Evolutionary conservation across 1,140 invertebrate species (phyloP), one percentile per base, ranked within the genome.

Genomic region (Ganaspis sp.): DNA sequence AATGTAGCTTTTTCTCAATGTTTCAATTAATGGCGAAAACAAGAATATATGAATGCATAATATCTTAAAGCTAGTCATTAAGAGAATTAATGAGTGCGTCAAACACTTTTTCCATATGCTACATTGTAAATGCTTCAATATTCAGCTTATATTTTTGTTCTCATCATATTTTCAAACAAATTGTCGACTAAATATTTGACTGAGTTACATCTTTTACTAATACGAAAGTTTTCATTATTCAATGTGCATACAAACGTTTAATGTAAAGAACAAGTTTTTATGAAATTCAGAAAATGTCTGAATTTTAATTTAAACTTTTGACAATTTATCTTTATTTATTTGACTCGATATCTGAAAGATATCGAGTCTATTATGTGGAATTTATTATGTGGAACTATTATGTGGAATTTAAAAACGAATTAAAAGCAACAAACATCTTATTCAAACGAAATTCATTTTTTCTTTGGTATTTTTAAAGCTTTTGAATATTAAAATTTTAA

Each of bases 41-140:
- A 72, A 81, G 54, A 73, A 71, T 83, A 81, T 83, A 81, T 85
- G 80, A 83, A 81, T 84, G 86, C 86, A 87, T 89, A 87, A 89
- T 88, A 88, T 80, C 79, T 83, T 87, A 88, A n/a, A 88, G 81
- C 87, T 88, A 89, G 88, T 89, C 88, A 89, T 86, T 85, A 75
- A 82, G 75, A 34, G 73, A 70, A 74, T 83, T 87, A 83, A 83
- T 77, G 78, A 83, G 80, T 76, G 71, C 79, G 40, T 70, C 72
- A 78, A 76, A 72, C 76, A 80, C 79, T 81, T 83, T 74, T 81
- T 83, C 80, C 73, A 69, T 38, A 42, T 42, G 53, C 38, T 37
- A 70, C 3, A 74, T 64, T 42, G 34, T 72, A 74, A 64, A 74
- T 69, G 73, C 26, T 9, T 74, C 34, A 29, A 69, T 9, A 70